phyloP scores from a whole-genome alignment of 2,113 vertebrate genomes.

The Megaceryle torquata region DNA sequence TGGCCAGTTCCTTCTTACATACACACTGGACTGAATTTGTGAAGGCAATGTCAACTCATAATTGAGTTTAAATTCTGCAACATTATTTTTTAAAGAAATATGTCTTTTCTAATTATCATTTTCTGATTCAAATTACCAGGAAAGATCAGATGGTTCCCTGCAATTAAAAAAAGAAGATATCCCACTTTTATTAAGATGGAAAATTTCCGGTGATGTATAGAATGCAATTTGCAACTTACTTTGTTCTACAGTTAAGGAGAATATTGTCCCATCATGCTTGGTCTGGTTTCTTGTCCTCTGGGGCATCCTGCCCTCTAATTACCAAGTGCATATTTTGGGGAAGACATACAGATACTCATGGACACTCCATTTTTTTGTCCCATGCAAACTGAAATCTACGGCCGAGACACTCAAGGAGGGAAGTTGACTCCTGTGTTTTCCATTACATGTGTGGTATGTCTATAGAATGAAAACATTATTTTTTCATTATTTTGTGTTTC shows the following conservation, averaged over 20 bases:
- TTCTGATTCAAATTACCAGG: background rate
- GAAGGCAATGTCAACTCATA: background rate
- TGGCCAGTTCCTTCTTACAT: background rate
- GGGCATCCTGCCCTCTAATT: background rate
- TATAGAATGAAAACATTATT: background rate
- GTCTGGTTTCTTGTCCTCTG: background rate
- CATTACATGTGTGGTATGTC: background rate
- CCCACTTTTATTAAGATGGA: background rate
- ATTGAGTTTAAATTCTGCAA: background rate
- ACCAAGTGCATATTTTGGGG: background rate
- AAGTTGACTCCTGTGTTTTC: background rate
- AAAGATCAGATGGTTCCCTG: background rate
- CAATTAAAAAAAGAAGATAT: background rate
- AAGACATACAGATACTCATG: background rate
- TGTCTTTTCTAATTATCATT: background rate
- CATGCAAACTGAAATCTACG: background rate
- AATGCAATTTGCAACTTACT: background rate
- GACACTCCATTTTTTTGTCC: background rate
- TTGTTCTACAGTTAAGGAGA: background rate
- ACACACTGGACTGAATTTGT: background rate
- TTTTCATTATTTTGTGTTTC: background rate
- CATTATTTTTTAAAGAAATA: background rate
- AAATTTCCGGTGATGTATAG: background rate
- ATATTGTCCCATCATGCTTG: background rate
- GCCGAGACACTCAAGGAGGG: background rate